Evolutionary conservation across 2,888 invertebrate genomes (phyloP), one percentile per base, ranked within the genome.

Genomic region (Drosophila demipolita): DNA sequence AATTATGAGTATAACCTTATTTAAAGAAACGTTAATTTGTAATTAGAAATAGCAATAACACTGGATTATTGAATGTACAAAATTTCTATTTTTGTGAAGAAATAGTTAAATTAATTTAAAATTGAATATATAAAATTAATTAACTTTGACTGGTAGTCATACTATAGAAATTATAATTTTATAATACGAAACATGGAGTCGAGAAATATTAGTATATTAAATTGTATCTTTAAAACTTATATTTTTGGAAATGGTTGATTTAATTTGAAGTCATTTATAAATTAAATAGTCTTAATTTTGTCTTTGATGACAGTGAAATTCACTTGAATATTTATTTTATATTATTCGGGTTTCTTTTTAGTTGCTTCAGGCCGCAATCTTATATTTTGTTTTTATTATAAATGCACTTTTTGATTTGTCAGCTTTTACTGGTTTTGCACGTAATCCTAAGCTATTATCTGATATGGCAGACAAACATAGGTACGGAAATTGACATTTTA

Each of bases 341-440:
- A 23, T 45, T 23, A 15, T 9, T 20, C 20, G 12, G 42, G 3
- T 20, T 20, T 20, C 20, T n/a, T 42, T 42, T 20, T 45, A 6
- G 20, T 23, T 45, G 15, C 20, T 45, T 45, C 15, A 23, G 23
- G 8, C 20, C 15, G 23, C 15, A 15, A 20, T 45, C 45, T 45
- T 4, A 45, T 45, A 45, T 53, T 23, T 54, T 35, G 53, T 53
- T 48, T 15, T 1, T 11, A 33, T 50, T 38, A 26, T 38, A 20
- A 55, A 55, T 49, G 20, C 26, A 54, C 35, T 45, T 59, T 53
- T 38, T 54, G 11, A 35, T 26, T 54, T 38, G 8, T 12, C 17
- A 42, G 42, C 17, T 77, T 67, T 55, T 36, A 59, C 70, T 80
- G 62, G 66, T 42, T 59, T 26, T 52, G 66, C 80, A 77, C 55